A percentile compares a stretch with the other conserved stretches of the same genome.
Conservation (phyloP, 1,140 invertebrate species). For the Trissolcus basalis region DNA sequence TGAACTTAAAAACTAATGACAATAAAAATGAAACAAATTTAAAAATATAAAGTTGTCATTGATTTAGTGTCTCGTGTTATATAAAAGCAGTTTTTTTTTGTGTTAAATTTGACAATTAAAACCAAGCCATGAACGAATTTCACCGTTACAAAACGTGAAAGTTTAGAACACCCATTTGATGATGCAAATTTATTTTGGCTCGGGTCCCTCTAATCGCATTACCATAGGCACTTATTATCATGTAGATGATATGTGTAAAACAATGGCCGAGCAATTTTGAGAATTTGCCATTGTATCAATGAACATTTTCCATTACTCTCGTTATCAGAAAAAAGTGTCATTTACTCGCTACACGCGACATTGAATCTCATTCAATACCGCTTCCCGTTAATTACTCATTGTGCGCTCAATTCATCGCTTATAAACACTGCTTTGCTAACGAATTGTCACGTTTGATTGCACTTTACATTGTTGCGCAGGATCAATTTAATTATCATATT, state of each 20-base stretch:
- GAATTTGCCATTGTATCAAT: constrained; percentile 1
- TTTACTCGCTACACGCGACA: constrained; percentile 1
- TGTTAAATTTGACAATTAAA: background rate
- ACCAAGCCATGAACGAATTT: constrained; percentile 5
- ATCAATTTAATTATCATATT: too few relatives aligned
- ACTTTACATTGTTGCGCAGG: background rate
- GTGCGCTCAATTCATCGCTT: constrained; percentile 22
- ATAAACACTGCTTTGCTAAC: constrained; percentile 2
- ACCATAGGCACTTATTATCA: constrained; percentile 3
- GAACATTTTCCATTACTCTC: constrained; percentile 12
- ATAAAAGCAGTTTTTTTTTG: too few relatives aligned
- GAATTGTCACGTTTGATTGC: constrained; percentile 26
- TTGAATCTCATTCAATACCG: constrained; percentile 21
- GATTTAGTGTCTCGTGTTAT: too few relatives aligned
- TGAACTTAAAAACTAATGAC: too few relatives aligned
- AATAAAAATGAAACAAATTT: too few relatives aligned
- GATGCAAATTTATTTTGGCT: constrained; percentile 5
- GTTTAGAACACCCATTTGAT: constrained; percentile 3
- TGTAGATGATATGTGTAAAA: background rate
- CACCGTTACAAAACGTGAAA: constrained; percentile 10
- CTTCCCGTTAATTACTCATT: constrained; percentile 26
- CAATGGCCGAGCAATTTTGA: background rate
- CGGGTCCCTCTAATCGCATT: constrained; percentile 8
- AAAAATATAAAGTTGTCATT: too few relatives aligned
- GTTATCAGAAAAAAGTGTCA: constrained; percentile 15